Evolutionary conservation across 2,797 vertebrate species (phyloP), one percentile per base, ranked within the genome.

Genomic region (Aplochiton taeniatus): DNA sequence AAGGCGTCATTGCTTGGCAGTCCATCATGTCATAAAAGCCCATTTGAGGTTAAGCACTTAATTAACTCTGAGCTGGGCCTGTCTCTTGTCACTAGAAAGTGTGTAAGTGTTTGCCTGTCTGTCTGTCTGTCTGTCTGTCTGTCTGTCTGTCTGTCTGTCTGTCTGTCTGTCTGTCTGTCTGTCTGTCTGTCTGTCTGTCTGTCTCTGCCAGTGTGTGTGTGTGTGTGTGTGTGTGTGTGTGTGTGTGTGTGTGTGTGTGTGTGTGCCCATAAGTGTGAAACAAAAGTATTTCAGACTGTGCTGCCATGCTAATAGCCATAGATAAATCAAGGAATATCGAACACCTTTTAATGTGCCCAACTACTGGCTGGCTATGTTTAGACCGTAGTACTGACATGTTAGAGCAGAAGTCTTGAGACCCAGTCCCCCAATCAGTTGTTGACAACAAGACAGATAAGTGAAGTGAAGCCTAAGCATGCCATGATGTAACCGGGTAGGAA

Each of bases 351-450:
- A 74, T 81, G 79, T 69, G 76, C 70, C 77, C 73, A 64, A 80
- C 86, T 86, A 82, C 81, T 78, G 78, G 76, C 82, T 84, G 77
- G 78, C 69, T 69, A 12, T 67, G 79, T 79, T 87, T 77, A 75
- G 78, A 80, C 76, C 69, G 74, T 84, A 85, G 85, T 74, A 83
- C 78, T 62, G 69, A 82, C 78, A 86, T 86, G 84, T 87, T 84
- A 84, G 81, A 88, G 87, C 80, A 83, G 74, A 80, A 76, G 80
- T 52, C 70, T 80, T 60, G 65, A 81, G 80, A 83, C 72, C 65
- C 76, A 79, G 80, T 31, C 31, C 82, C 77, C 77, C 77, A 75
- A 86, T 87, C 81, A 83, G 82, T 85, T 89, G 87, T 84, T 88
- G 87, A 91, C 87, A 89, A 78, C 85, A 77, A 84, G 85, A 86